Base-by-base conservation (phyloP, 2,797 vertebrate genomes). In the Malacoctenus gilli region DNA sequence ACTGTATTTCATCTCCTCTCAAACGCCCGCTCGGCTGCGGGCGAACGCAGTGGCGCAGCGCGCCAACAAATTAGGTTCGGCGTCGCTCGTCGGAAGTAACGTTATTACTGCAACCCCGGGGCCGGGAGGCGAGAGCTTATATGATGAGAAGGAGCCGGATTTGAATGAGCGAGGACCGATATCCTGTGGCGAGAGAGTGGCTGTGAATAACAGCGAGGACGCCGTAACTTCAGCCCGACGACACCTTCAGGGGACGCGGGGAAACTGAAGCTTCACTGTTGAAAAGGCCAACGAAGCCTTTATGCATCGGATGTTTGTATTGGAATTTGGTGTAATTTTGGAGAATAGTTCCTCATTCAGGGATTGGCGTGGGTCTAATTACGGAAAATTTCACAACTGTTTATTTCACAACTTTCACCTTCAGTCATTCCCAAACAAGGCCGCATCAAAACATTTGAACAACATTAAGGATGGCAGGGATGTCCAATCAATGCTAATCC, bases 61-160 rank as follows among this genome's bases (percentile, higher is more conserved):
- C 44, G 59, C 11, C 48, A 28, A 30, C 47, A 14, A 46, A 83
- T 82, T 69, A 72, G 40, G 18, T 72, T 83, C 63, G 57, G 56
- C 19, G 38, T 75, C 76, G 63, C 32, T 82, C 64, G 59, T 16
- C 38, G 44, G 42, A 32, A 34, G 55, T 40, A 55, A 59, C 52
- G 52, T 15, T 61, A 73, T 77, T 55, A 75, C 59, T 31, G 56
- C 15, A 11, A n/a, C n/a, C n/a, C n/a, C n/a, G n/a, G n/a, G n/a
- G n/a, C 66, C 23, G 6, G 20, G 56, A 65, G 32, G 41, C 56
- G 36, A 30, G 59, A 48, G 55, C 23, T 37, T 32, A 18, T 35
- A 30, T 44, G 39, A 66, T 72, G 48, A 52, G 8, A 40, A 21
- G 5, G 5, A 48, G 14, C 43, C 4, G 16, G 36, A 56, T 28